phyloP scores from a whole-genome alignment of 1,140 invertebrate genomes.

The Drosophila pachea region DNA sequence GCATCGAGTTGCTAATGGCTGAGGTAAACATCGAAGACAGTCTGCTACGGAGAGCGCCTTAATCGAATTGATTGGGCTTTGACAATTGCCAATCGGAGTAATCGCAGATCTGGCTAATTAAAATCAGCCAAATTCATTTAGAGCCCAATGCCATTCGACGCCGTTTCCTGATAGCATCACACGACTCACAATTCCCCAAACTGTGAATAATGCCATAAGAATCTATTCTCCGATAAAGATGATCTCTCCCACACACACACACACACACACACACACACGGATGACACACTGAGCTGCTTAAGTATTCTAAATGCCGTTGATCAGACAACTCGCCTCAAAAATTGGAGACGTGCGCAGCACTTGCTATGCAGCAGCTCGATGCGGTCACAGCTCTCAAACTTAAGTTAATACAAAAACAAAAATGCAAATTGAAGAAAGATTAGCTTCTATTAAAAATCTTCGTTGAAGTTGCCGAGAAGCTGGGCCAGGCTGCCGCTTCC shows the following conservation, averaged over 20 bases:
- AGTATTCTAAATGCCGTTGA: background rate
- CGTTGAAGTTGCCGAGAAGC: too few relatives aligned
- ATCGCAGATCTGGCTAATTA: conserved; percentile 49
- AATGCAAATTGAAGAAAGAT: too few relatives aligned
- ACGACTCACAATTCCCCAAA: background rate
- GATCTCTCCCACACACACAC: background rate
- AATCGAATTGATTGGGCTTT: conserved; percentile 40
- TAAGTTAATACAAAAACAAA: too few relatives aligned
- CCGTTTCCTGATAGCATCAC: background rate
- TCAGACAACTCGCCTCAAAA: background rate
- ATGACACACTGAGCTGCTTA: too few relatives aligned
- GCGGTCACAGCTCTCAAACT: background rate
- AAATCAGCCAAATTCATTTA: conserved; percentile 57
- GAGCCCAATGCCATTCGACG: conserved; percentile 3
- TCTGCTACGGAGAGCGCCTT: conserved; percentile 40
- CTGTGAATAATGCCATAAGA: background rate
- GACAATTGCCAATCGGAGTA: conserved; percentile 44
- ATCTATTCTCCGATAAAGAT: background rate
- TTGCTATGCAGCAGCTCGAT: background rate
- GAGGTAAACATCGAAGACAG: conserved; percentile 51
- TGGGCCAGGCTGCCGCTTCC: too few relatives aligned
- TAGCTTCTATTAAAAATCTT: too few relatives aligned
- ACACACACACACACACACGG: too few relatives aligned
- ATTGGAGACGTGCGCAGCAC: background rate
- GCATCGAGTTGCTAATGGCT: conserved; percentile 49